Evolutionary conservation across 2,888 invertebrate species (phyloP).

Genomic region (Limenitis arthemis): DNA sequence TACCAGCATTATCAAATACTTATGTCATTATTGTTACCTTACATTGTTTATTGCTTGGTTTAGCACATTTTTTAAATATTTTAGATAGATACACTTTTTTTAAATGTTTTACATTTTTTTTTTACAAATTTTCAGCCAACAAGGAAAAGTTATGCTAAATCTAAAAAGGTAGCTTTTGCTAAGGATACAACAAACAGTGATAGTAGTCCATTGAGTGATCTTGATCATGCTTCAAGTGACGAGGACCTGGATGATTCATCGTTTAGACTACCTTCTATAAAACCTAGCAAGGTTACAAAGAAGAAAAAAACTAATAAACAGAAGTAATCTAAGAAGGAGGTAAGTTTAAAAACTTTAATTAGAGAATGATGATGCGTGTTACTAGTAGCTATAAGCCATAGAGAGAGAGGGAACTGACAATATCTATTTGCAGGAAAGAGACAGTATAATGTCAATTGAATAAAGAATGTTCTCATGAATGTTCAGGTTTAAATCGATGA

Average conservation of each 20-base stretch:
- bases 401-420: too few species aligned
- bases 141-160: slow-evolving; percentile 58
- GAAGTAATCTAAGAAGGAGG: slow-evolving; percentile 56
- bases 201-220: slow-evolving; percentile 19
- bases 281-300: slow-evolving; percentile 40
- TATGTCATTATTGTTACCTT: not conserved
- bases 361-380: too few species aligned
- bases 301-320: slow-evolving; percentile 44
- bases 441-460: too few species aligned
- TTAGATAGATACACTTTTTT: too few species aligned
- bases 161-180: slow-evolving; percentile 52
- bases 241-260: slow-evolving; percentile 50
- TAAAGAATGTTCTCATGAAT: too few species aligned
- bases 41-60: not conserved
- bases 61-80: not conserved
- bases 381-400: too few species aligned
- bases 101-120: not conserved
- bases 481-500: not conserved
- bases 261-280: slow-evolving; percentile 44
- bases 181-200: slow-evolving; percentile 35
- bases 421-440: too few species aligned
- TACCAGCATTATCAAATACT: not conserved
- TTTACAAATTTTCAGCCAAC: slow-evolving; percentile 40
- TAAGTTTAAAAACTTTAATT: slow-evolving; percentile 23
- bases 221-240: slow-evolving; percentile 33